These are phyloP conservation scores for Thunnus maccoyii DNA, from an alignment of 2,113 vertebrate genomes.

Conservation along the genomic window DNA sequence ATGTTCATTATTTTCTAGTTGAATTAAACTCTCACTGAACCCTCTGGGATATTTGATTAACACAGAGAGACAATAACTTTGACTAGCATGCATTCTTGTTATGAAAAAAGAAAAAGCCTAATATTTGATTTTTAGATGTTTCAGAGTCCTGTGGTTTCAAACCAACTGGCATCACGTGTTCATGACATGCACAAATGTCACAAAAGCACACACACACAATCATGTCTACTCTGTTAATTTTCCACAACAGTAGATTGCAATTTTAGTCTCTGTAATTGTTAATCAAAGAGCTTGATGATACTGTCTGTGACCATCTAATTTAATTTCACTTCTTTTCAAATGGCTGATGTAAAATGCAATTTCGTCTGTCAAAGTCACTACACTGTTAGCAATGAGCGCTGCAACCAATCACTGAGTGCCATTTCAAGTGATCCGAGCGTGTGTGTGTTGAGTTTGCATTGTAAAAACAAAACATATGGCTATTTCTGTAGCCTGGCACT, in stretches of 20 bases:
- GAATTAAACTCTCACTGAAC: slow-evolving; percentile 20
- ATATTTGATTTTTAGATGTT: slow-evolving; percentile 38
- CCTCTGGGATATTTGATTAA: background rate
- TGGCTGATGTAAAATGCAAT: background rate
- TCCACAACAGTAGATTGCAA: background rate
- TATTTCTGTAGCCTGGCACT: background rate
- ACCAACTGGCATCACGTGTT: background rate
- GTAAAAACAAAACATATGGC: background rate
- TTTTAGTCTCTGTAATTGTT: slow-evolving; percentile 1
- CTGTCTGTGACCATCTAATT: slow-evolving; percentile 9
- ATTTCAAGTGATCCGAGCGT: background rate
- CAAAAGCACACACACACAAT: background rate
- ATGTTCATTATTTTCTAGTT: background rate
- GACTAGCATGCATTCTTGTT: background rate
- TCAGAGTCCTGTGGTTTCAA: slow-evolving; percentile 14
- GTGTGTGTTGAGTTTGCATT: background rate
- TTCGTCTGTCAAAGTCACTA: too few relatives aligned
- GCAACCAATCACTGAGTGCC: background rate
- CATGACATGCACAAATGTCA: background rate
- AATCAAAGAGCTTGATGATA: slow-evolving; percentile 14
- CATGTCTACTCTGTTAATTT: background rate
- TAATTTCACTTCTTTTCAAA: slow-evolving; percentile 23
- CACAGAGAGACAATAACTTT: background rate
- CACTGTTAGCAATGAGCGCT: slow-evolving; percentile 1
- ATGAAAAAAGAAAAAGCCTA: background rate